Conservation (phyloP, 2,797 vertebrate species). For the Bradypus variegatus region DNA sequence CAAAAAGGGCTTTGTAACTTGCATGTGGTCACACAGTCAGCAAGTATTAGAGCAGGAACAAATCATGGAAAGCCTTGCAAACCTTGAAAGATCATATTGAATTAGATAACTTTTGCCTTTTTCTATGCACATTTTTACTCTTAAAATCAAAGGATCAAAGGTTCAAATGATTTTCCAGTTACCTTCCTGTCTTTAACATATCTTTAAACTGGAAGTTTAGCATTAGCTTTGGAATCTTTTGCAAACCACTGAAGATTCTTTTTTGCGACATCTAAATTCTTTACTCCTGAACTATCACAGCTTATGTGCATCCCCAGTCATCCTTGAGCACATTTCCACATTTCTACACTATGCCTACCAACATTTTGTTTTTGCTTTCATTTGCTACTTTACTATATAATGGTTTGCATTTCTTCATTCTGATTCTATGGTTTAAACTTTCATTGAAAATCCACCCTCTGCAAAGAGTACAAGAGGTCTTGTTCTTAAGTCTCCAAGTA, state of each 20-base stretch:
- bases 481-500: neutral
- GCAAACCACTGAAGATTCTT: neutral
- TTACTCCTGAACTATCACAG: neutral
- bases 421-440: neutral
- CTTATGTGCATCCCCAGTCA: neutral
- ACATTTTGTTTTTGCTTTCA: neutral
- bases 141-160: conserved; percentile 11
- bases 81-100: neutral
- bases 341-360: neutral
- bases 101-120: neutral
- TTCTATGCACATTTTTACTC: neutral
- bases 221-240: neutral
- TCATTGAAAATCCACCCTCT: neutral
- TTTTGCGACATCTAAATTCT: neutral
- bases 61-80: neutral
- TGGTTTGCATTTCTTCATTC: neutral
- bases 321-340: neutral
- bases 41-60: neutral
- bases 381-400: neutral
- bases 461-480: neutral
- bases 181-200: no score
- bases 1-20: neutral
- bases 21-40: neutral
- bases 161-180: neutral
- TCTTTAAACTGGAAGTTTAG: neutral